Evolutionary conservation across 2,113 vertebrate species (phyloP), one percentile per base, ranked within the genome.

Genomic region (Coturnix japonica): DNA sequence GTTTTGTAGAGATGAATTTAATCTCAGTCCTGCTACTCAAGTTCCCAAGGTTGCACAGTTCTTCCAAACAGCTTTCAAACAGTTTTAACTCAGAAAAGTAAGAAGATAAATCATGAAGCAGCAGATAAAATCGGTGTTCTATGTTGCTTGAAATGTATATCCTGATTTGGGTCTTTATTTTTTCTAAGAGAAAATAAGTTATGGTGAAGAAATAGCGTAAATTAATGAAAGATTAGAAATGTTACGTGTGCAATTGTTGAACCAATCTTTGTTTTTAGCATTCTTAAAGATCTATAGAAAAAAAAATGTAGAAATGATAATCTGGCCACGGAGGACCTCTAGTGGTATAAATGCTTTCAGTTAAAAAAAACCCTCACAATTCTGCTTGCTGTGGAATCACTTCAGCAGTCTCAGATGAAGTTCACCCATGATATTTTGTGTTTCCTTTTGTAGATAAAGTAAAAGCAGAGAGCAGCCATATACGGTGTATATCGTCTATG

Each of bases 271-370:
- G 37, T 28, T 16, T 20, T 7, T 47, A 54, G 13, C 10, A 46
- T 13, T 18, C 31, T 63, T 43, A 49, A 81, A 76, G 39, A 41
- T 61, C 53, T 5, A 74, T 15, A 7, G 61, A 43, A 80, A 69
- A 37, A 37, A 20, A 5, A 1, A 9, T 26, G 23, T 82, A 17
- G 28, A 85, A 73, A 76, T 49, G 0, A 57, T 87, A 76, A 61
- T 73, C 71, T 92, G 56, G 56, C n/a, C 13, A 60, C 80, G 84
- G 77, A 84, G 92, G 94, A 89, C 91, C 87, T 91, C 94, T 96
- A 96, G 92, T 91, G 91, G 92, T 46, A 35, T 15, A 23, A 59
- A 35, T 15, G 70, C 12, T 57, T 72, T 3, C 6, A 51, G 20
- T 65, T 57, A 41, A 57, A 66, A 49, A 0, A 26, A 51, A 10